These are phyloP conservation scores for Iselma pallidipennis DNA, from an alignment of 2,888 invertebrate genomes.

Conservation along the genomic window DNA sequence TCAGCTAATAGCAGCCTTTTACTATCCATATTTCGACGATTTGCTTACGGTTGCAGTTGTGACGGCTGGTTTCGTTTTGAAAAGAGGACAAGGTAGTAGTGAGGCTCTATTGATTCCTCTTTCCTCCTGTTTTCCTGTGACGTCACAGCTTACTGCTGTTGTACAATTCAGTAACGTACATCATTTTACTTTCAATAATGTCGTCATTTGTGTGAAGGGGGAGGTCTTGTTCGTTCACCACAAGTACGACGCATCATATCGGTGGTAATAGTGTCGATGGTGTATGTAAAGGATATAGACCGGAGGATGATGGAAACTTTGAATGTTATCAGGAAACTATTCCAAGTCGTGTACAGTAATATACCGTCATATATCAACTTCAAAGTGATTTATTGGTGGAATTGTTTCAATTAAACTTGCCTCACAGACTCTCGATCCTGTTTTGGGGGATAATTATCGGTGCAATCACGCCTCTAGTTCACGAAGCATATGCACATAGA, in stretches of 20 bases:
- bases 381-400: slow-evolving; percentile 2
- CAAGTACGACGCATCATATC: no score
- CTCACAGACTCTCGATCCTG: not conserved
- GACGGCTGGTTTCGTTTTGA: slow-evolving; percentile 23
- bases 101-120: slow-evolving; percentile 39
- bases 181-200: slow-evolving; percentile 24
- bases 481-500: not conserved
- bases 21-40: slow-evolving; percentile 23
- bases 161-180: slow-evolving; percentile 27
- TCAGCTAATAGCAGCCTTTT: no score
- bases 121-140: slow-evolving; percentile 33
- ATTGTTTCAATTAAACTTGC: slow-evolving; percentile 7
- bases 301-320: slow-evolving; percentile 1
- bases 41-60: slow-evolving; percentile 22
- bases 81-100: slow-evolving; percentile 29
- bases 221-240: no score
- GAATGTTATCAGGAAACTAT: not conserved
- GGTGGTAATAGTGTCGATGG: no score
- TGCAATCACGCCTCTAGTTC: not conserved
- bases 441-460: not conserved
- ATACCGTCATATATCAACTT: not conserved
- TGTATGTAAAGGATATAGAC: not conserved
- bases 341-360: not conserved
- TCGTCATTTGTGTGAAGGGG: no score
- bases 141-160: slow-evolving; percentile 34